A percentile compares a stretch with the other conserved stretches of the same genome.
phyloP scores from a whole-genome alignment of 2,113 vertebrate genomes.

The Odontophorus gujanensis region DNA sequence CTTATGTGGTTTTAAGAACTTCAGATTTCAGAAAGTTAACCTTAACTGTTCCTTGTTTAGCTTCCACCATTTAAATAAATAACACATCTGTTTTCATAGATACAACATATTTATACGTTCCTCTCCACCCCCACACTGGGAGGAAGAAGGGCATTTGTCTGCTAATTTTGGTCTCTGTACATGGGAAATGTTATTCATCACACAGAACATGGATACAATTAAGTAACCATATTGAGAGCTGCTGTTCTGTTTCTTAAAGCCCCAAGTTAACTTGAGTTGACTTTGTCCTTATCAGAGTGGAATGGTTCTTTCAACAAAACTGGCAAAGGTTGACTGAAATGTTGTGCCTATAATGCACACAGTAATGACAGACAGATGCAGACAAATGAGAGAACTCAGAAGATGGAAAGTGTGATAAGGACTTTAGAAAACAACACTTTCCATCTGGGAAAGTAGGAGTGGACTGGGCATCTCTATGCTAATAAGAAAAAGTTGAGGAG shows the following conservation, averaged over 20 bases:
- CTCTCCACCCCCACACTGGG: neutral
- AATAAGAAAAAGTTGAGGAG: neutral
- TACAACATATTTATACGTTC: neutral
- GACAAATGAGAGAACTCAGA: neutral
- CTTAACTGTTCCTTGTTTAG: constrained; percentile 48
- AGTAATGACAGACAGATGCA: neutral
- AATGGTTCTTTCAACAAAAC: neutral
- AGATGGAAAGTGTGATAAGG: neutral
- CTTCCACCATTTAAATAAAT: constrained; percentile 29
- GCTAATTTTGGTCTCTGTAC: neutral
- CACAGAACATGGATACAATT: constrained; percentile 45
- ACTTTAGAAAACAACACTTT: neutral
- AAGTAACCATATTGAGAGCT: constrained; percentile 9
- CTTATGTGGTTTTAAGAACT: constrained; percentile 49
- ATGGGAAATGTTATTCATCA: constrained; percentile 38
- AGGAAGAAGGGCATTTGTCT: constrained; percentile 43
- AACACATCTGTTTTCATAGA: constrained; percentile 56
- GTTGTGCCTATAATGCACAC: accelerated
- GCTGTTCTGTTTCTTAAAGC: constrained; percentile 10
- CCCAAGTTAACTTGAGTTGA: neutral
- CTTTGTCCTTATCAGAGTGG: neutral
- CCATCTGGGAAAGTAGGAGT: neutral
- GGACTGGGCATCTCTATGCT: neutral
- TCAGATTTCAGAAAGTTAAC: constrained; percentile 37
- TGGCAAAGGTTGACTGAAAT: neutral